phyloP scores from a whole-genome alignment of 2,113 vertebrate genomes.

The Sisor rabdophorus region DNA sequence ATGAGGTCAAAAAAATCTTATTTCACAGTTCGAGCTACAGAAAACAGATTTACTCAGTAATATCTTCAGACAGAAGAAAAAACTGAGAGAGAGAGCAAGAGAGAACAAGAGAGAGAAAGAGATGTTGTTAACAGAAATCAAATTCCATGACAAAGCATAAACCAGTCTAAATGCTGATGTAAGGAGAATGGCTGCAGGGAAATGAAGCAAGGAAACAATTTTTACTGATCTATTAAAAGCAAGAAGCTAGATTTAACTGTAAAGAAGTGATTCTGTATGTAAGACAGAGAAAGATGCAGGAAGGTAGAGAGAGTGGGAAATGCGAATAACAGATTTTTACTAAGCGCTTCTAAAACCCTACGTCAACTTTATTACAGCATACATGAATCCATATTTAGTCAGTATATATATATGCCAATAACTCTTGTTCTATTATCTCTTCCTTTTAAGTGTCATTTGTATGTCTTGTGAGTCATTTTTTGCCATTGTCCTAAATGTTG shows the following conservation, averaged over 20 bases:
- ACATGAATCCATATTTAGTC: neutral
- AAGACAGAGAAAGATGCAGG: neutral
- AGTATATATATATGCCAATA: no score
- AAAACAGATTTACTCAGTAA: neutral
- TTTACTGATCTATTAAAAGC: conserved; percentile 13
- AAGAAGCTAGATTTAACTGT: conserved; percentile 5
- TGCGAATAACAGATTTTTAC: neutral
- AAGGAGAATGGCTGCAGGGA: conserved; percentile 9
- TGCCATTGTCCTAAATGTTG: no score
- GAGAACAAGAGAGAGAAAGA: neutral
- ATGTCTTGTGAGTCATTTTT: no score
- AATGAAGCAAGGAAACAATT: conserved; percentile 8
- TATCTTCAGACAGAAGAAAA: neutral
- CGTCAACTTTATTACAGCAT: neutral
- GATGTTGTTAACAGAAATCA: conserved; percentile 31
- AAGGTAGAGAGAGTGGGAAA: neutral
- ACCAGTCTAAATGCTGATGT: conserved; percentile 30
- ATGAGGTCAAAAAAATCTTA: conserved; percentile 4
- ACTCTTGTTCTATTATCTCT: no score
- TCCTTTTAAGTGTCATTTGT: no score
- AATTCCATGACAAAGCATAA: conserved; percentile 6
- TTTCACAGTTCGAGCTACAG: neutral
- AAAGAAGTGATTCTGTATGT: neutral
- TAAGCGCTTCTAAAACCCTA: neutral
- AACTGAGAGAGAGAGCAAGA: neutral